Evolutionary conservation across 2,888 invertebrate species (phyloP).

Genomic region (Acleris holmiana): DNA sequence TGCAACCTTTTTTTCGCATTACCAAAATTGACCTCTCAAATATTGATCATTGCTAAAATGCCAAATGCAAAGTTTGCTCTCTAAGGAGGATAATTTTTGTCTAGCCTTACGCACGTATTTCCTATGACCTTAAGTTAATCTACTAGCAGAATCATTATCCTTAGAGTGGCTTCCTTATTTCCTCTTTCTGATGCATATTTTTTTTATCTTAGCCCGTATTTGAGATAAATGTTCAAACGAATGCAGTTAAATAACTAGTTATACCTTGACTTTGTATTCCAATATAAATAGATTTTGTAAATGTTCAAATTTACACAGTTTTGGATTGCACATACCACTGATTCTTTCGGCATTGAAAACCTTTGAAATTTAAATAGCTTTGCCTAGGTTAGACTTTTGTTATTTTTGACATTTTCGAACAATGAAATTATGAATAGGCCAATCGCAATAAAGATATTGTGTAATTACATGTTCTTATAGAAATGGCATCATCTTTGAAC

Average conservation of each 20-base stretch:
- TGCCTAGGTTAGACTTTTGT: constrained; percentile 33
- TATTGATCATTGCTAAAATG: constrained; percentile 5
- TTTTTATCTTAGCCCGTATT: not conserved
- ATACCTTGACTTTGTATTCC: too few relatives aligned
- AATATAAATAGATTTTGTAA: too few relatives aligned
- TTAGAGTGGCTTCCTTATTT: constrained; percentile 12
- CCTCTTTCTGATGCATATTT: constrained; percentile 6
- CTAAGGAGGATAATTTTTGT: constrained; percentile 4
- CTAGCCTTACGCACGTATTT: constrained; percentile 4
- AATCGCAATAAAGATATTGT: constrained; percentile 41
- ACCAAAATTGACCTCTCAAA: constrained; percentile 2
- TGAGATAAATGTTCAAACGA: not conserved
- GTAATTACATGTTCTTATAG: not conserved
- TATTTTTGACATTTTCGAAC: constrained; percentile 39
- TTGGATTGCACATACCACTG: not conserved
- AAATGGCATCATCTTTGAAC: constrained; percentile 1
- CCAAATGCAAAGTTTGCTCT: not conserved
- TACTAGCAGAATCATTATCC: constrained; percentile 12
- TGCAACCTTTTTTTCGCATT: constrained; percentile 10
- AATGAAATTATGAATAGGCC: constrained; percentile 41
- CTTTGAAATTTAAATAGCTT: constrained; percentile 1
- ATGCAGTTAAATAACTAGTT: too few relatives aligned
- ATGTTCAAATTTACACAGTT: too few relatives aligned
- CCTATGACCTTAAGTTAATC: constrained; percentile 5
- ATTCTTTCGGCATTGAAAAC: not conserved